A percentile compares a stretch with the other conserved stretches of the same genome.
phyloP scores from a whole-genome alignment of 2,797 vertebrate genomes.

The Thaleichthys pacificus region DNA sequence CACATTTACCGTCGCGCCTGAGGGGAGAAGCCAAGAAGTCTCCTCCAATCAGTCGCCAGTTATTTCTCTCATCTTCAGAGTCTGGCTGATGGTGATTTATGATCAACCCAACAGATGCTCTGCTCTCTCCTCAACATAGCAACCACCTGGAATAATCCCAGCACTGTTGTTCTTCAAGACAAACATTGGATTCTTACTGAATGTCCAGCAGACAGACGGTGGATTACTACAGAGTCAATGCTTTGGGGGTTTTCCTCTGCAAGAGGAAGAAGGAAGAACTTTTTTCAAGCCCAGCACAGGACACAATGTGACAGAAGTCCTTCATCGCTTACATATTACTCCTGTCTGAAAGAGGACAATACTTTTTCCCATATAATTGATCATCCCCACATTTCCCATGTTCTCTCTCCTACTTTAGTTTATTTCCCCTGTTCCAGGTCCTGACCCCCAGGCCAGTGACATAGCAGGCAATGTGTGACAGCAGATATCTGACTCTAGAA shows the following conservation, averaged over 20 bases:
- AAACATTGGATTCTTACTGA: constrained; percentile 43
- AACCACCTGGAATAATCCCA: constrained; percentile 47
- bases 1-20: constrained; percentile 57
- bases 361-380: not conserved
- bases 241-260: constrained; percentile 9
- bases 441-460: not conserved
- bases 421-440: too few species aligned
- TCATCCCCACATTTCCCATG: not conserved
- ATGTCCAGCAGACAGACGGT: constrained; percentile 50
- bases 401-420: not conserved
- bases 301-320: constrained; percentile 11
- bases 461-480: not conserved
- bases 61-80: constrained; percentile 55
- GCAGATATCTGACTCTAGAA: not conserved
- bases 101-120: constrained; percentile 58
- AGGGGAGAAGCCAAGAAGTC: constrained; percentile 60
- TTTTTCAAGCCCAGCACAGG: constrained; percentile 34
- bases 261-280: constrained; percentile 55
- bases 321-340: not conserved
- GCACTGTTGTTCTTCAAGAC: constrained; percentile 29
- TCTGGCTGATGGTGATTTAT: constrained; percentile 65
- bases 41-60: constrained; percentile 68
- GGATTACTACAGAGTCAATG: constrained; percentile 52
- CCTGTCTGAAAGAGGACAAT: not conserved
- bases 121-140: constrained; percentile 45